A percentile compares a stretch with the other conserved stretches of the same genome.
Evolutionary conservation across 2,888 invertebrate species (phyloP).

Genomic region (Pristionchus mayeri): DNA sequence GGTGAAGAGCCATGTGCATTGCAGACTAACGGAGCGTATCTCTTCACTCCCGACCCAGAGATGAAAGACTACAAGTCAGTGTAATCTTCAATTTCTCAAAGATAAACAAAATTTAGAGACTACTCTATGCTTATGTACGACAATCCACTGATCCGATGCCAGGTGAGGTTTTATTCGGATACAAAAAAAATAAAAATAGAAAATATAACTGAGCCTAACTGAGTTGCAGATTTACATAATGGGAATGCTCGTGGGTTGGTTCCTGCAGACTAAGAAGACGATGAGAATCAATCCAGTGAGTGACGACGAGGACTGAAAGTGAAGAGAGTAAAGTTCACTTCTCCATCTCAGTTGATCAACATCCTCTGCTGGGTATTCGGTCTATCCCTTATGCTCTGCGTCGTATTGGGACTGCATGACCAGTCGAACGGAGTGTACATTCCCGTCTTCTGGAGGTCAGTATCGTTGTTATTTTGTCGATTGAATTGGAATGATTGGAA

Average conservation of each 20-base stretch:
- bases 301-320: too few species aligned
- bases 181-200: background rate
- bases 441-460: constrained; percentile 47
- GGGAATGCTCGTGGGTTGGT: constrained; percentile 53
- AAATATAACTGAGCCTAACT: too few species aligned
- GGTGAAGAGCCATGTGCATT: background rate
- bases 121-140: constrained; percentile 49
- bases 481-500: background rate
- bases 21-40: background rate
- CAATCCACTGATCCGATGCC: constrained; percentile 51
- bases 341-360: constrained; percentile 49
- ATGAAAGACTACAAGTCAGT: background rate
- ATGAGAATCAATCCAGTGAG: constrained; percentile 50
- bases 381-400: constrained; percentile 45
- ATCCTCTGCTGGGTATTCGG: constrained; percentile 47
- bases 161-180: background rate
- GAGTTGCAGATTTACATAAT: constrained; percentile 51
- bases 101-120: background rate
- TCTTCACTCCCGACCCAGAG: constrained; percentile 27
- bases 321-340: too few species aligned
- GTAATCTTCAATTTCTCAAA: background rate
- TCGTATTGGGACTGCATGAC: constrained; percentile 47
- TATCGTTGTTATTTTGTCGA: too few species aligned
- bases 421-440: constrained; percentile 41
- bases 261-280: constrained; percentile 46